phyloP scores from a whole-genome alignment of 2,797 vertebrate genomes.

The Clarias laeviceps region DNA sequence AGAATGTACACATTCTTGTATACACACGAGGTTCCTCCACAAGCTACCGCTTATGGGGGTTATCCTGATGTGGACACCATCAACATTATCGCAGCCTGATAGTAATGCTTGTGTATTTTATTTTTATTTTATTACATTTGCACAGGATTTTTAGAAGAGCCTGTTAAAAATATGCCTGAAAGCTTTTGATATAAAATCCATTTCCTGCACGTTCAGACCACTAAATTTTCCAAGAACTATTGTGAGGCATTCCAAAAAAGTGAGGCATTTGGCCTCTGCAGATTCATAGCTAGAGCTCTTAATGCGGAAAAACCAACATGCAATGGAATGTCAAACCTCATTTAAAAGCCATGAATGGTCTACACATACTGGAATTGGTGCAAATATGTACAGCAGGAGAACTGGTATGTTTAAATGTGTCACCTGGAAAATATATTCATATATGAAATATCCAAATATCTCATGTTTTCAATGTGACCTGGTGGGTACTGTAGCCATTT shows the following conservation, averaged over 20 bases:
- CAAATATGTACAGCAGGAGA: slow-evolving; percentile 16
- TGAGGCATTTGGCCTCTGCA: slow-evolving; percentile 26
- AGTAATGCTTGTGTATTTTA: slow-evolving; percentile 23
- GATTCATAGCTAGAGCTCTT: slow-evolving; percentile 27
- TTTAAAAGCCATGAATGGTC: slow-evolving; percentile 43
- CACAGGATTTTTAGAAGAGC: slow-evolving; percentile 18
- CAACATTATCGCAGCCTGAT: not conserved
- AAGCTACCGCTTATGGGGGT: not conserved
- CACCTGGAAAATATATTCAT: slow-evolving; percentile 5
- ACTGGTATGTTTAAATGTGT: not conserved
- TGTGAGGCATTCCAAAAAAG: slow-evolving; percentile 26
- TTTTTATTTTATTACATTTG: slow-evolving; percentile 31
- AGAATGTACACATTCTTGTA: not conserved
- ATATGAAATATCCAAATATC: not conserved
- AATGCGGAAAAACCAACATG: slow-evolving; percentile 42
- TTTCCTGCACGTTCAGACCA: slow-evolving; percentile 10
- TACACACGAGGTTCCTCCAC: not conserved
- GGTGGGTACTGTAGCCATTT: not conserved
- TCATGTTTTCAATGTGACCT: not conserved
- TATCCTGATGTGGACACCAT: not conserved
- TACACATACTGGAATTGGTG: slow-evolving; percentile 27
- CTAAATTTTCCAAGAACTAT: slow-evolving; percentile 26
- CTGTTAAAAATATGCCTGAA: slow-evolving; percentile 31
- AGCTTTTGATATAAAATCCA: slow-evolving; percentile 24
- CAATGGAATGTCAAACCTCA: slow-evolving; percentile 41